Evolutionary conservation across 2,888 invertebrate genomes (phyloP).

Genomic region (Eulithis testata): DNA sequence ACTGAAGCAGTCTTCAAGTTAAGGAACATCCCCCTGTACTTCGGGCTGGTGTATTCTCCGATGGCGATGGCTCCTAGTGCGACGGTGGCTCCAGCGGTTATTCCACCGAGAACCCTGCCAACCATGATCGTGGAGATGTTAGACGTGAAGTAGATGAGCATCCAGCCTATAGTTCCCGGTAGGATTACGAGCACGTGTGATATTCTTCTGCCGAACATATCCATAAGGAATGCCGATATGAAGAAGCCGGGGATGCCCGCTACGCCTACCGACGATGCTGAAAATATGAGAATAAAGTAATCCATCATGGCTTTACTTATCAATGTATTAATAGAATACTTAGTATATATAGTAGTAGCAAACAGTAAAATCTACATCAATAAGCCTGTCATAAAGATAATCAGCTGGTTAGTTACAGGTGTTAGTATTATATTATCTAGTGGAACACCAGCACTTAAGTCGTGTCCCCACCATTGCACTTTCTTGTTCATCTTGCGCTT

Average conservation of each 20-base stretch:
- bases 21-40: conserved; percentile 57
- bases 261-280: conserved; percentile 54
- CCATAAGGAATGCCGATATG: conserved; percentile 55
- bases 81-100: conserved; percentile 75
- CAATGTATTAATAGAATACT: no score
- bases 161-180: conserved; percentile 77
- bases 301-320: no score
- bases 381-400: no score
- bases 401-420: no score
- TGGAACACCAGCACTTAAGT: no score
- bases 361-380: no score
- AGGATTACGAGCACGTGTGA: conserved; percentile 62
- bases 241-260: conserved; percentile 53
- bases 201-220: conserved; percentile 47
- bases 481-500: no score
- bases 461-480: no score
- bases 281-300: conserved; percentile 8
- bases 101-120: conserved; percentile 59
- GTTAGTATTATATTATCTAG: no score
- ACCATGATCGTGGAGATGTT: conserved; percentile 57
- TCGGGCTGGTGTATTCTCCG: conserved; percentile 60
- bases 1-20: conserved; percentile 55
- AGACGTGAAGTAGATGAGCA: conserved; percentile 58
- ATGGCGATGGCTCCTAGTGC: conserved; percentile 59
- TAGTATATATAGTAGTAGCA: no score